Evolutionary conservation across 2,113 vertebrate species (phyloP).

Genomic region (Vireo altiloquus): DNA sequence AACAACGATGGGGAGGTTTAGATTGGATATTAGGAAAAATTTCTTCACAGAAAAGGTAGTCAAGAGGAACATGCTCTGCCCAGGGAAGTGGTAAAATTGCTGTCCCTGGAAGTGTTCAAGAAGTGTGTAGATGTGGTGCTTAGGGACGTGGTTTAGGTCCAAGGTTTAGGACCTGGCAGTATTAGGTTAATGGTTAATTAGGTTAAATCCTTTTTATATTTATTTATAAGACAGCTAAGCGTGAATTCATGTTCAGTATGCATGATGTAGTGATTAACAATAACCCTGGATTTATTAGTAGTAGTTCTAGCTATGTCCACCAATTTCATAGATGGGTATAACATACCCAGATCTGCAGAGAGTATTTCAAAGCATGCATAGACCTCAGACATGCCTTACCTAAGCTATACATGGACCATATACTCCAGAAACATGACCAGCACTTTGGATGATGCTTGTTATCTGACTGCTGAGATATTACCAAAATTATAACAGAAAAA

Average conservation of each 20-base stretch:
- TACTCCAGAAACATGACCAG: background rate
- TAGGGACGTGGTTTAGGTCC: background rate
- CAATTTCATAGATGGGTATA: background rate
- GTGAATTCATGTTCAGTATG: background rate
- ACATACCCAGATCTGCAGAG: background rate
- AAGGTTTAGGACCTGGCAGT: background rate
- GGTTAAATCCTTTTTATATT: background rate
- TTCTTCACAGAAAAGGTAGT: rapidly evolving
- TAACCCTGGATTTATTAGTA: background rate
- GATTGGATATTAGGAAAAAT: background rate
- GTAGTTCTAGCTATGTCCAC: background rate
- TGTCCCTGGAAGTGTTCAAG: background rate
- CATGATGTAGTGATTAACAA: background rate
- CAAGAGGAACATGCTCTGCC: background rate
- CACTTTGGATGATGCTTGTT: background rate
- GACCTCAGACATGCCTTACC: background rate
- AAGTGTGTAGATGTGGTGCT: background rate
- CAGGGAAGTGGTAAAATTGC: background rate
- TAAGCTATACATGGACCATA: background rate
- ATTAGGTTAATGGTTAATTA: background rate
- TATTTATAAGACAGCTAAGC: background rate
- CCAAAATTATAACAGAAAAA: background rate
- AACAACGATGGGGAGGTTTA: background rate
- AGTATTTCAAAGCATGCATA: background rate
- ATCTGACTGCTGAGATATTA: background rate